phyloP scores from a whole-genome alignment of 2,888 invertebrate genomes.

The Sphinx pinastri region DNA sequence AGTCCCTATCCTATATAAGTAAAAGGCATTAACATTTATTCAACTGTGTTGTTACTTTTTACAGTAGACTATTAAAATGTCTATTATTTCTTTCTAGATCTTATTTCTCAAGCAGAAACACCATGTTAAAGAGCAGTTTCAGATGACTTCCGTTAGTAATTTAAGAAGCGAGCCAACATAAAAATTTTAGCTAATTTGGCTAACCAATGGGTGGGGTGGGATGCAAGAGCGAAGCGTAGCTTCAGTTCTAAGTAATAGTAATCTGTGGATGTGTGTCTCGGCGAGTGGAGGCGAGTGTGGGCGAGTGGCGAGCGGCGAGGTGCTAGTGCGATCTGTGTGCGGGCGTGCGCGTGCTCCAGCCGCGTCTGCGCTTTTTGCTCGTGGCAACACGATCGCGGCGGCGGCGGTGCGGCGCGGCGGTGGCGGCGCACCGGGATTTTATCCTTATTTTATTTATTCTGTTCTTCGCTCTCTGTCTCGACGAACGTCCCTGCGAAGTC shows the following conservation, averaged over 20 bases:
- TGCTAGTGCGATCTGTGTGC: no score
- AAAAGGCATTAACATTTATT: no score
- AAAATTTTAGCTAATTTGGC: neutral
- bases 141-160: neutral
- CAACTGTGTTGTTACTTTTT: no score
- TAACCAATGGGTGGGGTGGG: constrained; percentile 33
- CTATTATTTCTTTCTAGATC: no score
- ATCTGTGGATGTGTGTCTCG: no score
- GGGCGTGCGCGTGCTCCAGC: neutral
- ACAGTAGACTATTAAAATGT: no score
- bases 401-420: constrained; percentile 42
- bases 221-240: constrained; percentile 28
- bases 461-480: constrained; percentile 69
- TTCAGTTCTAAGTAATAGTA: no score
- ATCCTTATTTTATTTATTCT: constrained; percentile 77
- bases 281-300: no score
- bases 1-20: no score
- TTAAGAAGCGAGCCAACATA: neutral
- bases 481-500: constrained; percentile 63
- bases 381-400: constrained; percentile 53
- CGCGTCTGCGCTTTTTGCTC: constrained; percentile 44
- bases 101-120: no score
- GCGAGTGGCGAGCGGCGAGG: no score
- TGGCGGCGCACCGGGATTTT: constrained; percentile 60
- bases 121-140: no score